Conservation (phyloP, 1,140 invertebrate genomes). For the Rhagoletis zephyria region DNA sequence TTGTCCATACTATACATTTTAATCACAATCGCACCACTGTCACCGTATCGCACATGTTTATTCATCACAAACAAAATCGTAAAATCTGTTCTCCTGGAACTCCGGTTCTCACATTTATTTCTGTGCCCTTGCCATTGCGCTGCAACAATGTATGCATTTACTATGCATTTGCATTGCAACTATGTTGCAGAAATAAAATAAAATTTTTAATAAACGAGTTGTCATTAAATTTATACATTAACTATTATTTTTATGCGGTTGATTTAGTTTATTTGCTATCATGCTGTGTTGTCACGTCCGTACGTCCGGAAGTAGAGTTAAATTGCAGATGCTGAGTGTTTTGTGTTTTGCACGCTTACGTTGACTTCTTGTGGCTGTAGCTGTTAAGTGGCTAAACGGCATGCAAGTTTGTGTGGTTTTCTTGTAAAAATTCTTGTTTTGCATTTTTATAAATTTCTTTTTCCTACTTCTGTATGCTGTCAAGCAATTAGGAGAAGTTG, state of each 20-base stretch:
- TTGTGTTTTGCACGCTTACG: background rate
- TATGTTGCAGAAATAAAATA: constrained; percentile 63
- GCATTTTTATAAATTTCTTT: background rate
- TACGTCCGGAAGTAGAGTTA: too few relatives aligned
- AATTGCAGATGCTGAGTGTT: background rate
- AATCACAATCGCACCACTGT: background rate
- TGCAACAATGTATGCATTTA: constrained; percentile 28
- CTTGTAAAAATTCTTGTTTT: background rate
- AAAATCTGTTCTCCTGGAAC: background rate
- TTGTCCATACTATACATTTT: too few relatives aligned
- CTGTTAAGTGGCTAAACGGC: background rate
- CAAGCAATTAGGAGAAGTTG: background rate
- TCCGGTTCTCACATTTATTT: background rate
- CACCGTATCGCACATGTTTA: background rate
- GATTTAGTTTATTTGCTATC: constrained; percentile 46
- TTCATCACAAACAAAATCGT: background rate
- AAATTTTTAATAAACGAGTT: constrained; percentile 73
- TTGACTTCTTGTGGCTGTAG: background rate
- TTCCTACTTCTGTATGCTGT: background rate
- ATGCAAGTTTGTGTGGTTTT: background rate
- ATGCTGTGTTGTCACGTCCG: background rate
- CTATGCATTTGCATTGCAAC: background rate
- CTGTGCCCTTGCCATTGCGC: background rate
- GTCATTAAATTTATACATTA: constrained; percentile 73
- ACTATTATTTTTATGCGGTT: constrained; percentile 72